Conservation (phyloP, 2,113 vertebrate genomes). For the Antennarius striatus region DNA sequence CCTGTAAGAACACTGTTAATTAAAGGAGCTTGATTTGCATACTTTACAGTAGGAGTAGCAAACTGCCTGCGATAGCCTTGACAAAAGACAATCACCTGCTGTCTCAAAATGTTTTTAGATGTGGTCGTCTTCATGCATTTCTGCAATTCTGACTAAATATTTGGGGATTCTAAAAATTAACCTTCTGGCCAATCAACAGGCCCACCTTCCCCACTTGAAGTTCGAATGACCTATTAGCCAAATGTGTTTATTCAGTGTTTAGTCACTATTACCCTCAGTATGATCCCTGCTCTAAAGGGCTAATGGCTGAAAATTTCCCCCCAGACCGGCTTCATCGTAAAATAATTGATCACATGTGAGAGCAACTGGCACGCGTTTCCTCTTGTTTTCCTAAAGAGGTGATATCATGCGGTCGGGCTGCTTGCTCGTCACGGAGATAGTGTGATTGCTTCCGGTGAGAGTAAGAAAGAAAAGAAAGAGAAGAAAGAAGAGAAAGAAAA, state of each 20-base stretch:
- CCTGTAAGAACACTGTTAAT: too few relatives aligned
- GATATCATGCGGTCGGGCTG: constrained; percentile 75
- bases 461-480: neutral
- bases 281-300: constrained; percentile 75
- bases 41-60: constrained; percentile 7
- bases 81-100: constrained; percentile 6
- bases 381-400: constrained; percentile 75
- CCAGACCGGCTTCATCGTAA: constrained; percentile 55
- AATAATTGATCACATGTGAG: constrained; percentile 86
- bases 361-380: constrained; percentile 76
- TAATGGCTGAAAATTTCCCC: constrained; percentile 79
- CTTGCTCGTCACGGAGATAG: constrained; percentile 71
- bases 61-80: constrained; percentile 20
- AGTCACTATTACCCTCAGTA: constrained; percentile 79
- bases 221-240: constrained; percentile 79
- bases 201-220: constrained; percentile 47
- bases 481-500: neutral
- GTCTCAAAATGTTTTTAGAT: neutral
- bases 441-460: constrained; percentile 77
- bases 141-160: constrained; percentile 1
- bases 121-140: neutral
- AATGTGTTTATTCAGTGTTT: constrained; percentile 84
- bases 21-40: neutral
- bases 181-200: constrained; percentile 44
- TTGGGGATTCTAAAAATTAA: neutral